A percentile compares a stretch with the other conserved stretches of the same genome.
Evolutionary conservation across 2,797 vertebrate species (phyloP).

Genomic region (Chaetophractus vellerosus): DNA sequence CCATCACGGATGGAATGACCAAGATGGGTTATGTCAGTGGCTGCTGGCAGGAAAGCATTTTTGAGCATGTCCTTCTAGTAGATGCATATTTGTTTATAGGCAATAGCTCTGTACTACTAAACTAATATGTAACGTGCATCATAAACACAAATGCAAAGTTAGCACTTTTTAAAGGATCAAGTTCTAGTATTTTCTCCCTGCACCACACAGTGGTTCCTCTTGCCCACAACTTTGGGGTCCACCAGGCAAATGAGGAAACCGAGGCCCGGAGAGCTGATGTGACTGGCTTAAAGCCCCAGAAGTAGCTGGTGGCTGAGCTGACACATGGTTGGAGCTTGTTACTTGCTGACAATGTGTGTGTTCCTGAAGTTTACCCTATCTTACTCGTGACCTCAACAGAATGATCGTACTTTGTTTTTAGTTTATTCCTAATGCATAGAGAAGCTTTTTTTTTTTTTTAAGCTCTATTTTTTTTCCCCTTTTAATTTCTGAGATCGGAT

Average conservation of each 20-base stretch:
- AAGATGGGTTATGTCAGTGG: neutral
- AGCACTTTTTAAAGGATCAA: neutral
- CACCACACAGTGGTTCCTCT: neutral
- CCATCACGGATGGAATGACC: neutral
- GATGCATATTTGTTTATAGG: neutral
- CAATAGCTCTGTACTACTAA: neutral
- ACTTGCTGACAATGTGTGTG: neutral
- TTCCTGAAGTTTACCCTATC: neutral
- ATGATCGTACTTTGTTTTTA: slow-evolving; percentile 1
- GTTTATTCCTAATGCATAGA: slow-evolving; percentile 27
- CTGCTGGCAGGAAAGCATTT: neutral
- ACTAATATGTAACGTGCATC: neutral
- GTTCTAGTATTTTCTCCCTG: neutral
- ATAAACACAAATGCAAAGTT: neutral
- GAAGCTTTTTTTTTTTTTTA: neutral
- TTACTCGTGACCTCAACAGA: neutral
- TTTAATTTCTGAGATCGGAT: slow-evolving; percentile 77
- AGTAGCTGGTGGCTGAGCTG: neutral
- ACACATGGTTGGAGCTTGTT: neutral
- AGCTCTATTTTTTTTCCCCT: neutral
- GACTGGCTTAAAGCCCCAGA: neutral
- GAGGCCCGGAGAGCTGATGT: neutral
- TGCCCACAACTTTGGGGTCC: neutral
- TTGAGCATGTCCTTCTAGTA: neutral
- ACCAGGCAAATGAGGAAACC: neutral